Evolutionary conservation across 2,888 invertebrate species (phyloP), one percentile per base, ranked within the genome.

Genomic region (Thumatha senex): DNA sequence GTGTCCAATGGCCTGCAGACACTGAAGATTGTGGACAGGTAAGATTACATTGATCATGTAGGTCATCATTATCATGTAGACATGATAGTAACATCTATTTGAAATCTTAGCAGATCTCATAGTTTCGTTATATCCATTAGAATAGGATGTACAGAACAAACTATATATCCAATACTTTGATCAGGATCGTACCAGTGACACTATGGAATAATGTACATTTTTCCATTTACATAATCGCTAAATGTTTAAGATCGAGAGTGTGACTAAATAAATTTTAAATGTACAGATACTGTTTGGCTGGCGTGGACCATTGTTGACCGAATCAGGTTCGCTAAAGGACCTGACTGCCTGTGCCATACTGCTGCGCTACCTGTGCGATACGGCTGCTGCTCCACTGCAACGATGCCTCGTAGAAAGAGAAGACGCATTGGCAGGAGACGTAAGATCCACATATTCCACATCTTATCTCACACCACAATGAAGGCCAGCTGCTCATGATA

Each of bases 351-450:
- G 95, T 59, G 93, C 93, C 31, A 86, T 97, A 11, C 80, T 97
- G 35, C 84, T 97, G 63, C 95, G 96, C 54, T 98, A 98, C 82
- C 85, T 98, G 49, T 96, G 96, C 10, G 96, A 97, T 70, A 96
- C 96, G n/a, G 94, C 98, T 8, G 95, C 96, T 12, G 95, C 97
- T 57, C 97, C 97, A 10, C 88, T 98, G 46, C 96, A 97, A 74
- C 93, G 94, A 67, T 94, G 95, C 72, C 96, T 98, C 82, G 96
- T 97, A 1, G 97, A 97, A 86, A 93, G 94, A 46, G 94, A 95
- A 42, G 96, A 97, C 74, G 96, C 97, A 0, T 93, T 93, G 63
- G 97, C 97, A 15, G 96, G 96, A 72, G 93, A 94, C 75, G 96
- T 96, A 78, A 86, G 92, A 33, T 24, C 13, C n/a, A 2, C 4